phyloP scores from a whole-genome alignment of 2,797 vertebrate species.

The Microctenopoma steveboyesi region DNA sequence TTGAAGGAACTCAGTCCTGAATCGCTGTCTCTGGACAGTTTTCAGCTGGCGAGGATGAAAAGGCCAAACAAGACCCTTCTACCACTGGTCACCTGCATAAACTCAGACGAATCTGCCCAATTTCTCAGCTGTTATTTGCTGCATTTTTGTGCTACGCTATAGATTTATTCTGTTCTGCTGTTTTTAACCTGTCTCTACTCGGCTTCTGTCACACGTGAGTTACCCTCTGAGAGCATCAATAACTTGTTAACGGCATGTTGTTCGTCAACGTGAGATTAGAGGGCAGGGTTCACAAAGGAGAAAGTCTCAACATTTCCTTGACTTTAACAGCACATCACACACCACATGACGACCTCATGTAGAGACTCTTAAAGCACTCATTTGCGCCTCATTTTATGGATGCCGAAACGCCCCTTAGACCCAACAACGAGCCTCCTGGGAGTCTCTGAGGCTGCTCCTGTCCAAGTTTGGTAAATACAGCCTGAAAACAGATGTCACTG shows the following conservation, averaged over 20 bases:
- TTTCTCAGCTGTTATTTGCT: too few species aligned
- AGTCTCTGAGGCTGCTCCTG: conserved; percentile 47
- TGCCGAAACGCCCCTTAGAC: conserved; percentile 56
- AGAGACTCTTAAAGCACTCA: conserved; percentile 31
- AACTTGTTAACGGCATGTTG: background rate
- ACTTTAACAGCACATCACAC: conserved; percentile 15
- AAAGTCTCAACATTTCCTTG: conserved; percentile 4
- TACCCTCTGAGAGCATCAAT: too few species aligned
- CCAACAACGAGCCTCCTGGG: conserved; percentile 59
- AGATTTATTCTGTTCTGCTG: too few species aligned
- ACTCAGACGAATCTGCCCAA: too few species aligned
- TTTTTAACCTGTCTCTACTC: too few species aligned
- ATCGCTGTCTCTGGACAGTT: too few species aligned
- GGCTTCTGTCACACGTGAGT: too few species aligned
- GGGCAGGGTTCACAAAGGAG: conserved; percentile 17
- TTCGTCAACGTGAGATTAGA: background rate
- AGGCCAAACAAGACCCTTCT: too few species aligned
- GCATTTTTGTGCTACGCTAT: too few species aligned
- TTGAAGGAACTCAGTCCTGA: too few species aligned
- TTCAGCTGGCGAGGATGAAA: too few species aligned
- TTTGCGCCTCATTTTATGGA: conserved; percentile 65
- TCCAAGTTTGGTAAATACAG: conserved; percentile 63
- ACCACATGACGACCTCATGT: conserved; percentile 34
- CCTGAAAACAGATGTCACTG: conserved; percentile 65
- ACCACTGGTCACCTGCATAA: too few species aligned